phyloP scores from a whole-genome alignment of 1,140 invertebrate genomes.

The Babylonia areolata region DNA sequence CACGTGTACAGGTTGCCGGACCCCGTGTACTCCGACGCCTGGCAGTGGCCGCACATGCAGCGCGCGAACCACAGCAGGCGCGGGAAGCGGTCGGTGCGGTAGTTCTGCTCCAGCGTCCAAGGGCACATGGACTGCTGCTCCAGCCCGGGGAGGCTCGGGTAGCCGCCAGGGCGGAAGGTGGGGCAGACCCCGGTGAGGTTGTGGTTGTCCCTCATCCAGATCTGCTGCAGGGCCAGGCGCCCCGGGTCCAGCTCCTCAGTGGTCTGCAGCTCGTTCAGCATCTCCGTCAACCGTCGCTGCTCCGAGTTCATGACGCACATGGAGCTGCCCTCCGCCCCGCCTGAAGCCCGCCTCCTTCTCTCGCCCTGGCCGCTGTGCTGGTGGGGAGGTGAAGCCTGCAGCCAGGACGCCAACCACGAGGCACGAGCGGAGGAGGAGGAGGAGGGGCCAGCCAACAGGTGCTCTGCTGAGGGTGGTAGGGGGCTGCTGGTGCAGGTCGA shows the following conservation, averaged over 20 bases:
- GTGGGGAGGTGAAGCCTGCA: neutral
- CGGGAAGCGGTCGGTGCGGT: constrained; percentile 27
- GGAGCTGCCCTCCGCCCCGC: neutral
- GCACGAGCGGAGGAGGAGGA: neutral
- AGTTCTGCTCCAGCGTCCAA: constrained; percentile 39
- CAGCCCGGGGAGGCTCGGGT: constrained; percentile 3
- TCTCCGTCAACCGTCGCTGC: constrained; percentile 27
- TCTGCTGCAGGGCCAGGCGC: constrained; percentile 15
- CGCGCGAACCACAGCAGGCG: constrained; percentile 30
- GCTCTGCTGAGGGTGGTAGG: too few relatives aligned
- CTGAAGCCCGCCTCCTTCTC: neutral
- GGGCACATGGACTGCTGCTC: constrained; percentile 40
- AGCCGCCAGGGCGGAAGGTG: constrained; percentile 3
- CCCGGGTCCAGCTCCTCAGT: constrained; percentile 31
- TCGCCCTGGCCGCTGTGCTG: neutral
- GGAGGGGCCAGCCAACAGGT: neutral
- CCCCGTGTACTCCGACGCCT: neutral
- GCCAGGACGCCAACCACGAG: too few relatives aligned
- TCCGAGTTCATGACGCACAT: constrained; percentile 23
- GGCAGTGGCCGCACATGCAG: constrained; percentile 33
- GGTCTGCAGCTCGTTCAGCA: constrained; percentile 35
- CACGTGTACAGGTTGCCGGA: neutral
- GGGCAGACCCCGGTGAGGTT: constrained; percentile 36
- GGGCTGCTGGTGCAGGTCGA: neutral
- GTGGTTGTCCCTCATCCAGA: constrained; percentile 21